Evolutionary conservation across 2,888 invertebrate species (phyloP).

Genomic region (Melitaea athalia): DNA sequence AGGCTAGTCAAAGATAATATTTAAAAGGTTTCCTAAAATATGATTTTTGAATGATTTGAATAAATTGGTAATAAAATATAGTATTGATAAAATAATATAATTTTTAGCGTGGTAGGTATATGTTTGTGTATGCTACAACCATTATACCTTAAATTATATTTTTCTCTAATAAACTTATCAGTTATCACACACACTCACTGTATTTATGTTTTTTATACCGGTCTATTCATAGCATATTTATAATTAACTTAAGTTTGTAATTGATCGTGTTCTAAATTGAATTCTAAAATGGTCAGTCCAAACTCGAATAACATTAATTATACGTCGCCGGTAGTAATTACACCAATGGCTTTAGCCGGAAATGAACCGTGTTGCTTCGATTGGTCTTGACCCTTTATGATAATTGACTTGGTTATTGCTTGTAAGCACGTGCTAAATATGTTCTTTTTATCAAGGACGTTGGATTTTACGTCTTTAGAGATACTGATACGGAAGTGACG

Average conservation of each 20-base stretch:
- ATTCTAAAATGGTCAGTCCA: constrained; percentile 19
- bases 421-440: neutral
- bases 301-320: constrained; percentile 17
- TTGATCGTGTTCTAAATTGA: constrained; percentile 9
- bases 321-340: constrained; percentile 26
- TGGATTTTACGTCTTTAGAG: too few relatives aligned
- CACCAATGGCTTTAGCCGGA: constrained; percentile 19
- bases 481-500: too few relatives aligned
- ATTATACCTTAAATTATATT: too few relatives aligned
- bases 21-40: too few relatives aligned
- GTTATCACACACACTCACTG: neutral
- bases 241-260: neutral
- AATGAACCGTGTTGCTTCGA: constrained; percentile 29
- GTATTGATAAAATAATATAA: too few relatives aligned
- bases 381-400: constrained; percentile 11
- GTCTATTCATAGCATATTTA: neutral
- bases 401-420: neutral
- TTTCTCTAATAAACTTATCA: neutral
- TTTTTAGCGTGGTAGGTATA: too few relatives aligned
- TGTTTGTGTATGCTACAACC: too few relatives aligned
- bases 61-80: too few relatives aligned
- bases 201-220: neutral
- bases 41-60: too few relatives aligned
- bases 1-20: too few relatives aligned
- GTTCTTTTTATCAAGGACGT: neutral